phyloP scores from a whole-genome alignment of 2,797 vertebrate species.

The Anguilla anguilla region DNA sequence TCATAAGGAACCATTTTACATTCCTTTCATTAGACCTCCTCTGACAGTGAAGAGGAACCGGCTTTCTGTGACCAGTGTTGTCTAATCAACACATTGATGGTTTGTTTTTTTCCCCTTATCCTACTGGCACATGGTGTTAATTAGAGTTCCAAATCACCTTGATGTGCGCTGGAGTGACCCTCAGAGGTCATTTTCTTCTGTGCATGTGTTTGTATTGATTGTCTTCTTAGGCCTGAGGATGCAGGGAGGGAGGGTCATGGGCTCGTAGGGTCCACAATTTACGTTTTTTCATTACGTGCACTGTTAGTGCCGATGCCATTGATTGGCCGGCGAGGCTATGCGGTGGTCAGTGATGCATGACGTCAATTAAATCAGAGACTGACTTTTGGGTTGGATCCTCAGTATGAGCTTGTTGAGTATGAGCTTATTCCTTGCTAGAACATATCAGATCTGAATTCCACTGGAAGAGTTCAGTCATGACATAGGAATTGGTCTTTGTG shows the following conservation, averaged over 20 bases:
- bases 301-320: background rate
- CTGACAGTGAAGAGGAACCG: background rate
- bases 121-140: conserved; percentile 46
- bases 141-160: conserved; percentile 28
- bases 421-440: background rate
- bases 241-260: background rate
- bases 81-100: background rate
- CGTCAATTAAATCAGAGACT: background rate
- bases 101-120: conserved; percentile 30
- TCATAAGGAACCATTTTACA: background rate
- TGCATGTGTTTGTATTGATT: conserved; percentile 29
- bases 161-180: conserved; percentile 23
- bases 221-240: conserved; percentile 12
- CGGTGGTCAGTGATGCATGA: background rate
- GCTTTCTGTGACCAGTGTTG: background rate
- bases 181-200: background rate
- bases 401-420: background rate
- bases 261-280: background rate
- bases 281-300: background rate
- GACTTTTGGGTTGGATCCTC: background rate
- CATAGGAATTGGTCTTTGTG: background rate
- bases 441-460: background rate
- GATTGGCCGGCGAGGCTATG: background rate
- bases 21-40: background rate
- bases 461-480: background rate